Evolutionary conservation across 2,113 vertebrate genomes (phyloP).

Genomic region (Balaeniceps rex): DNA sequence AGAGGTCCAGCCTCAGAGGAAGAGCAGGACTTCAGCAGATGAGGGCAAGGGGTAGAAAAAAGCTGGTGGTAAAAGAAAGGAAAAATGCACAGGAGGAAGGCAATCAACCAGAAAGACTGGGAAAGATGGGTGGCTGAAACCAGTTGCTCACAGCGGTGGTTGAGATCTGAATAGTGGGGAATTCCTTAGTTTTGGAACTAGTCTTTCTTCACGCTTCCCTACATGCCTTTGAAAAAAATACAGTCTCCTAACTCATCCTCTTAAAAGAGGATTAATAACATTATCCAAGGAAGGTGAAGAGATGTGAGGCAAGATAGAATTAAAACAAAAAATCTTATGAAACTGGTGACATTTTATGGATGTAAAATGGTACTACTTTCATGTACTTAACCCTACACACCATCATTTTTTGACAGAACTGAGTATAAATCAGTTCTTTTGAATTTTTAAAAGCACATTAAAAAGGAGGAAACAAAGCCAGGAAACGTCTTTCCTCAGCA

Average conservation of each 20-base stretch:
- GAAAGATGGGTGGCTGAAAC: neutral
- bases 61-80: neutral
- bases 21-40: neutral
- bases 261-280: neutral
- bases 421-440: neutral
- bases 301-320: neutral
- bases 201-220: neutral
- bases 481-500: neutral
- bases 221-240: neutral
- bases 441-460: neutral
- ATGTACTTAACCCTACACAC: neutral
- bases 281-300: neutral
- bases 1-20: neutral
- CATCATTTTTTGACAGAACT: neutral
- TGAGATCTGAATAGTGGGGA: rapidly evolving
- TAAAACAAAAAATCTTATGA: neutral
- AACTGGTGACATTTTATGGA: neutral
- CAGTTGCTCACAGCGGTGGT: neutral
- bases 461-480: neutral
- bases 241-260: neutral
- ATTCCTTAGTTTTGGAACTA: neutral
- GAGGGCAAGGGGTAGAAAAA: neutral
- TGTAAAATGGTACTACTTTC: neutral
- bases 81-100: neutral
- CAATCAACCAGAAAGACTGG: neutral